A percentile compares a stretch with the other conserved stretches of the same genome.
Evolutionary conservation across 2,113 vertebrate species (phyloP).

Genomic region (Polypterus bichir): DNA sequence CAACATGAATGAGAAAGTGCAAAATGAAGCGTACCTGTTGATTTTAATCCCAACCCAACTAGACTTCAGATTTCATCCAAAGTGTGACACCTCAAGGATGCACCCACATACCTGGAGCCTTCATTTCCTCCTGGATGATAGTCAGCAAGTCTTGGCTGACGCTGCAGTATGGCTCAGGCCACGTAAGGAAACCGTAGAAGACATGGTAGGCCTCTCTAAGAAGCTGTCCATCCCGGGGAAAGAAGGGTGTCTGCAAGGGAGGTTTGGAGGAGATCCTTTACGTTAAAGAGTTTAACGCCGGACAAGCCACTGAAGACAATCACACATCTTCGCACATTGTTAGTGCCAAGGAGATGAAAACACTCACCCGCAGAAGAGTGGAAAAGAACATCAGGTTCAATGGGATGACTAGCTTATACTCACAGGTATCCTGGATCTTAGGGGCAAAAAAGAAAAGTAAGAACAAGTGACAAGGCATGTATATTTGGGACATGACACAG

Average conservation of each 20-base stretch:
- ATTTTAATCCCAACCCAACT: too few relatives aligned
- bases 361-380: conserved; percentile 73
- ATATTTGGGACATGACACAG: too few relatives aligned
- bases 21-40: too few relatives aligned
- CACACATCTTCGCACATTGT: neutral
- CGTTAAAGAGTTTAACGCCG: neutral
- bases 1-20: too few relatives aligned
- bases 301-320: neutral
- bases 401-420: conserved; percentile 76
- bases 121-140: conserved; percentile 72
- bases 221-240: conserved; percentile 60
- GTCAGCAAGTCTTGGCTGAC: conserved; percentile 71
- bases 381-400: conserved; percentile 83
- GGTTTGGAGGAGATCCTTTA: fast-evolving
- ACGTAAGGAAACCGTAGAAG: conserved; percentile 80
- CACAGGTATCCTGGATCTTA: conserved; percentile 76
- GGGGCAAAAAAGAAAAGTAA: conserved; percentile 5
- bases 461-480: neutral
- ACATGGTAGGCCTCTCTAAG: conserved; percentile 59
- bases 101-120: conserved; percentile 62
- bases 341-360: neutral
- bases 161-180: conserved; percentile 80
- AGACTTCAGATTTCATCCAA: too few relatives aligned
- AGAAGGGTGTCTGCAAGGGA: conserved; percentile 68
- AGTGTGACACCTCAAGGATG: too few relatives aligned